phyloP scores from a whole-genome alignment of 2,113 vertebrate species.

The Columbina picui region DNA sequence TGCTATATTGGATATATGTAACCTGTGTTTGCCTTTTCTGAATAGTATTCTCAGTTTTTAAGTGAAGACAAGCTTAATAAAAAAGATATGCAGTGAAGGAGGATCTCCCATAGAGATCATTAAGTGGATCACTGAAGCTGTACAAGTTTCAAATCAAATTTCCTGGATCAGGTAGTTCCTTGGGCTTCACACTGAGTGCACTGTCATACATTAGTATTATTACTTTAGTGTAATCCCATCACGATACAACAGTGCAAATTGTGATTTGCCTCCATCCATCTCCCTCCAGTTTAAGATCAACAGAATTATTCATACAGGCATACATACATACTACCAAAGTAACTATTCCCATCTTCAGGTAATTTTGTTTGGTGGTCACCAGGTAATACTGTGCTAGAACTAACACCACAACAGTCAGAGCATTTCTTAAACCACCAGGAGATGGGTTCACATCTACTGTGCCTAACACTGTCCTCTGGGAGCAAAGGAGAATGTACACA shows the following conservation, averaged over 20 bases:
- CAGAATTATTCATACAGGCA: neutral
- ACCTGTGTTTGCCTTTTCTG: neutral
- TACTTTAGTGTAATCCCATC: neutral
- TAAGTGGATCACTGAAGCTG: neutral
- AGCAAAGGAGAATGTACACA: no score
- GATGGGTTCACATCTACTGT: accelerated
- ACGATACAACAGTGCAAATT: accelerated
- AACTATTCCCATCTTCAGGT: neutral
- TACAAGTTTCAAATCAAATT: neutral
- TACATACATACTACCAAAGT: accelerated
- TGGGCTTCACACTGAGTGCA: neutral
- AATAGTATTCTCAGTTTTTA: neutral
- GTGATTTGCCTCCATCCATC: neutral
- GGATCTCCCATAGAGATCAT: neutral
- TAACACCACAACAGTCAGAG: accelerated
- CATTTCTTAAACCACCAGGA: neutral
- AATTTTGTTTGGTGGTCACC: neutral
- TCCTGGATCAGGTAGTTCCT: neutral
- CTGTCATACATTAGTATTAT: neutral
- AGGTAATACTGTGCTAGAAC: neutral
- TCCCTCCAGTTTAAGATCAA: neutral
- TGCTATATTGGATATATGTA: neutral
- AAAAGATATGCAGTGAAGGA: neutral
- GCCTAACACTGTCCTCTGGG: accelerated
- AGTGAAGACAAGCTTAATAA: neutral